These are phyloP conservation scores for Charadrius vociferus DNA, from an alignment of 2,113 vertebrate species.

Conservation along the genomic window DNA sequence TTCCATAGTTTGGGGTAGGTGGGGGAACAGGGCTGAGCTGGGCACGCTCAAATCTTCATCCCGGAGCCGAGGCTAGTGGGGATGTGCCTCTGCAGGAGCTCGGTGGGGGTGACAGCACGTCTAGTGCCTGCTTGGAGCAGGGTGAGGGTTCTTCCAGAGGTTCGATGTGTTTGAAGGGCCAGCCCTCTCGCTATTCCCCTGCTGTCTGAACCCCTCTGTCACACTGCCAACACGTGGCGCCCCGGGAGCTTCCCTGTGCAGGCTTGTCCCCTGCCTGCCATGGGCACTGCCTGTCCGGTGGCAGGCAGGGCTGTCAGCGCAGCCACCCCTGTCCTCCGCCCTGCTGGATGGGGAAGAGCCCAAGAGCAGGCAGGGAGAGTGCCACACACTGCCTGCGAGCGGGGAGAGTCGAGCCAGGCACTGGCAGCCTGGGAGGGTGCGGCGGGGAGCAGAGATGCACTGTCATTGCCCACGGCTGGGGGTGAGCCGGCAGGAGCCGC, in stretches of 20 bases:
- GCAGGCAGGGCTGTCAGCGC: neutral
- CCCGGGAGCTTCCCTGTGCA: neutral
- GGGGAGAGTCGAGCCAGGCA: neutral
- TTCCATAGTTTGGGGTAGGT: neutral
- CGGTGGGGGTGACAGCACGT: rapidly evolving
- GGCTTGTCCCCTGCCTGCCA: neutral
- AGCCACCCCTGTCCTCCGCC: neutral
- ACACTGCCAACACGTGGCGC: rapidly evolving
- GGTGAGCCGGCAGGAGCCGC: neutral
- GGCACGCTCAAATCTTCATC: rapidly evolving
- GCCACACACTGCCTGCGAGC: rapidly evolving
- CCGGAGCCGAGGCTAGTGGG: neutral
- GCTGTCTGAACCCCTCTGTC: neutral
- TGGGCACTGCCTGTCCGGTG: rapidly evolving
- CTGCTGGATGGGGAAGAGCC: too few species aligned
- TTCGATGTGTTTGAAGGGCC: neutral
- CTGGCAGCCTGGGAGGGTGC: neutral
- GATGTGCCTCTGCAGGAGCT: neutral
- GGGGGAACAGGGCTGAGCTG: neutral
- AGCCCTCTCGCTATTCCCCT: neutral
- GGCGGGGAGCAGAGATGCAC: neutral
- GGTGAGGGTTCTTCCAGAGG: neutral
- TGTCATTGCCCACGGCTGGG: neutral
- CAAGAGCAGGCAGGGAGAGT: neutral
- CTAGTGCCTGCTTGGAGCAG: neutral